Evolutionary conservation across 1,140 invertebrate species (phyloP).

Genomic region (Meloidogyne exigua): DNA sequence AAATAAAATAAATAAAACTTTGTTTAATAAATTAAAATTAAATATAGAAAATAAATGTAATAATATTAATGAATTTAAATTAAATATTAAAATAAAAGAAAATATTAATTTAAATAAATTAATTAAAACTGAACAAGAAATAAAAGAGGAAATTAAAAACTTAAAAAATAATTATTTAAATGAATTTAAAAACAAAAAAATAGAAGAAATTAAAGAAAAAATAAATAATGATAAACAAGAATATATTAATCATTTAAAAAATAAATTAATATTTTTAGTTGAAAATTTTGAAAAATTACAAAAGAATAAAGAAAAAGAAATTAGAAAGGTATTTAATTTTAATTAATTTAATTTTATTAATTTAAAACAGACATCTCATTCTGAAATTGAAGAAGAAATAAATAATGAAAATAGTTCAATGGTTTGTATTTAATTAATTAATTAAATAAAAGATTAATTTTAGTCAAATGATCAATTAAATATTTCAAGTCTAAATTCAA

Average conservation of each 20-base stretch:
- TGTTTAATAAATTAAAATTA: neutral
- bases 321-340: too few species aligned
- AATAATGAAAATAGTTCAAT: neutral
- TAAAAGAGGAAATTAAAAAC: neutral
- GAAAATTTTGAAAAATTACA: neutral
- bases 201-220: neutral
- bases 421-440: too few species aligned
- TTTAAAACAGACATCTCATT: too few species aligned
- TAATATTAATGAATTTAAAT: neutral
- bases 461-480: neutral
- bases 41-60: neutral
- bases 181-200: neutral
- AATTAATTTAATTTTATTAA: too few species aligned
- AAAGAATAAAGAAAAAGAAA: neutral
- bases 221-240: neutral
- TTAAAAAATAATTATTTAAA: neutral
- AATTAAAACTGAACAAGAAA: neutral
- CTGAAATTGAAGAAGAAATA: neutral
- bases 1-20: neutral
- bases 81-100: neutral
- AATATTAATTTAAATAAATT: neutral
- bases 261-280: neutral
- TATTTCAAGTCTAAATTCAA: neutral
- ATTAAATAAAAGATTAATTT: neutral
- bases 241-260: conserved; percentile 6